These are phyloP conservation scores for Ceratina calcarata DNA, from an alignment of 1,140 invertebrate genomes.

Conservation along the genomic window DNA sequence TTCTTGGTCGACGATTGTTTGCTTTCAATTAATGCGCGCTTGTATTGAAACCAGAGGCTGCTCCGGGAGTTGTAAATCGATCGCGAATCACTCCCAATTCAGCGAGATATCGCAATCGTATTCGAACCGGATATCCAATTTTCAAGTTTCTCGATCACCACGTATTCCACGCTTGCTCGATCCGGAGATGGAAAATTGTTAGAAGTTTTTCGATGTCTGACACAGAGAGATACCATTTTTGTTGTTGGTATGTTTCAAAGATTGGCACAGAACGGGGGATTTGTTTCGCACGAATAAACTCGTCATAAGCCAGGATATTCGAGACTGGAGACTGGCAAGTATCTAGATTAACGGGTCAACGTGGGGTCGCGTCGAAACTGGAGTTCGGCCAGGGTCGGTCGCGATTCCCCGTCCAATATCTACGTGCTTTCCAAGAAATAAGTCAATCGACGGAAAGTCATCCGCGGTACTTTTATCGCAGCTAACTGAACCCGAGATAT, in stretches of 20 bases:
- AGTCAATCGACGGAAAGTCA: neutral
- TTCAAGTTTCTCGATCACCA: neutral
- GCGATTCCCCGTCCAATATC: neutral
- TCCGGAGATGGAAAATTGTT: neutral
- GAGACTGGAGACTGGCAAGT: neutral
- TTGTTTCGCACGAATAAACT: neutral
- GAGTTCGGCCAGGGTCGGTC: conserved; percentile 30
- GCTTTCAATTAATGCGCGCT: conserved; percentile 2
- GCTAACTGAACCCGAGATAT: too few relatives aligned
- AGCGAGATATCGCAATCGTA: neutral
- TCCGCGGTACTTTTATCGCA: too few relatives aligned
- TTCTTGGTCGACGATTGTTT: neutral
- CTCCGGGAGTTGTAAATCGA: neutral
- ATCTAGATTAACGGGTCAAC: neutral
- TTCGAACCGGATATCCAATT: neutral
- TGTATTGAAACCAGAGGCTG: neutral
- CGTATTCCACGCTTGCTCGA: neutral
- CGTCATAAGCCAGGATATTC: neutral
- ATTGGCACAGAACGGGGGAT: neutral
- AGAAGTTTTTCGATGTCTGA: neutral
- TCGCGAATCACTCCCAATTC: neutral
- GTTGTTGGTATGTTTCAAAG: neutral
- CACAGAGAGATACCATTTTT: neutral
- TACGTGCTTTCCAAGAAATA: neutral
- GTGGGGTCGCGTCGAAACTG: conserved; percentile 19